These are phyloP conservation scores for Ditylenchus weischeri DNA, from an alignment of 2,888 invertebrate genomes.

Conservation along the genomic window DNA sequence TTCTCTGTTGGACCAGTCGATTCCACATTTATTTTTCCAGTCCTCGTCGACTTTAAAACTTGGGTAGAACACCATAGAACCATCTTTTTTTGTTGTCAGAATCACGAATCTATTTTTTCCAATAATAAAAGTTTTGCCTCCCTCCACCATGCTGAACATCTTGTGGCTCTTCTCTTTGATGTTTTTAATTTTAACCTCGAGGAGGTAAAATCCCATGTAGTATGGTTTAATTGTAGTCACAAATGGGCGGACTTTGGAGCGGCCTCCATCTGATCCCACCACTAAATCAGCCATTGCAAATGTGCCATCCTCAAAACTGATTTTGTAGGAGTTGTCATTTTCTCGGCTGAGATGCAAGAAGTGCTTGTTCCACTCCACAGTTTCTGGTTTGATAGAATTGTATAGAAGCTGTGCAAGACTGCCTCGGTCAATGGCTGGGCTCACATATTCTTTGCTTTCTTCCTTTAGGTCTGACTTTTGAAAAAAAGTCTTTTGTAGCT, in stretches of 20 bases:
- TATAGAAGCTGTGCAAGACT: no score
- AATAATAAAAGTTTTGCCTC: background rate
- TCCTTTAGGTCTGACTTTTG: no score
- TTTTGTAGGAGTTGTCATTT: no score
- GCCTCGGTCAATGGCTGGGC: no score
- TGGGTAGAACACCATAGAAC: background rate
- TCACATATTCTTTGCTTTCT: no score
- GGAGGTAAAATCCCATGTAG: background rate
- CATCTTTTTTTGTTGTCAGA: background rate
- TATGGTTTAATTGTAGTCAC: background rate
- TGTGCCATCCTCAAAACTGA: no score
- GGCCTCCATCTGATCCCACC: background rate
- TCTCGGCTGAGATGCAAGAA: no score
- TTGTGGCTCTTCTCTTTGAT: background rate
- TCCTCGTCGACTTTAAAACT: background rate
- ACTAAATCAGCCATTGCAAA: background rate
- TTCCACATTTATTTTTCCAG: background rate
- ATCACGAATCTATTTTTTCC: background rate
- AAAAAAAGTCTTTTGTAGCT: no score
- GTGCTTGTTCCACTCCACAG: no score
- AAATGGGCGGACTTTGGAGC: background rate
- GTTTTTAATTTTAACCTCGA: background rate
- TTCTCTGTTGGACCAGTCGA: background rate
- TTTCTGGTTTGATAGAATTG: no score
- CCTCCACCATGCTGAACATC: background rate